Base-by-base conservation (phyloP, 2,113 vertebrate species). In the Leuciscus idus region DNA sequence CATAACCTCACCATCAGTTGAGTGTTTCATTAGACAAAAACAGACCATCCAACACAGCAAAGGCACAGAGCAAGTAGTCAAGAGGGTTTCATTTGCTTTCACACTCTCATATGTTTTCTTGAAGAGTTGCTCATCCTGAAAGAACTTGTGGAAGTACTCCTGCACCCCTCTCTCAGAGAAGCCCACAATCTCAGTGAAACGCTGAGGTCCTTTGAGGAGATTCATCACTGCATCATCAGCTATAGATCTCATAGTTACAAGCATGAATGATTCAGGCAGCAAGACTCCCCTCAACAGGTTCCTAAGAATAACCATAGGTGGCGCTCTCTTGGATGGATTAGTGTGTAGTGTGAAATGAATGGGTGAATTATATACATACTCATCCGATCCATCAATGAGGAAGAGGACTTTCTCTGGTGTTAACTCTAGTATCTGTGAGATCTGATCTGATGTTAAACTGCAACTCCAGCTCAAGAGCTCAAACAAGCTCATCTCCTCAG, bases 361-460 rank as follows among this genome's bases (percentile, higher is more conserved):
- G 28, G 9, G 17, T 6, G 61, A 4, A 81, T 15, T 23, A 81
- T 81, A 43, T 8, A 33, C 36, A n/a, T 88, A 81, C 15, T 93
- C 93, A 88, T 93, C 91, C 0, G 93, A 92, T 76, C 85, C 91
- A 21, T 93, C 92, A 5, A 94, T 73, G 73, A 94, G 81, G 28
- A 94, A 93, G 1, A 94, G 91, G 23, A 94, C 70, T 43, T 17
- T 88, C 61, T 91, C 74, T 0, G 91, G 84, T 0, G 89, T 46
- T 8, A n/a, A 84, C 15, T 13, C 0, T 80, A 95, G 33, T 2
- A 93, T 89, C 1, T 81, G 86, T 64, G 86, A 26, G 0, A 86
- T 6, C 0, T 11, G 4, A 33, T 74, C 17, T 39, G 76, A 57
- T 2, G 0, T 0, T 43, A 57, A 62, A 30, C 88, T 92, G 70